Base-by-base conservation (phyloP, 2,797 vertebrate genomes). In the Pelobates cultripes region DNA sequence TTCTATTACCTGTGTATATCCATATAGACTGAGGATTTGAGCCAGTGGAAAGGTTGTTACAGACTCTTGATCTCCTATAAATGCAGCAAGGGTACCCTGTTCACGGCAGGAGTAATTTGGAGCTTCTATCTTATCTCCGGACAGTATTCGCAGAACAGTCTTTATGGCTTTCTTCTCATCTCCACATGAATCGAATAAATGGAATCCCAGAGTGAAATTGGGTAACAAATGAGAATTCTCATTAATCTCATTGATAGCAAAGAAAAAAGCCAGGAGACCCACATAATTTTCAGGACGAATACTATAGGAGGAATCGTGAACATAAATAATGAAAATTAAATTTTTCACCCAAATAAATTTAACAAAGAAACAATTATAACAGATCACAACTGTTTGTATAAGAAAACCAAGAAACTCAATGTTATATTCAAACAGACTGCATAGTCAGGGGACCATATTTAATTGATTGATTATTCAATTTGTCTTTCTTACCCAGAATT, bases 31-130 rank as follows among this genome's bases (percentile, higher is more conserved):
- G 40, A 69, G 42, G 12, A 69, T 13, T 9, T 69, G 67, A 13
- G 67, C 40, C 42, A 43, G 9, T 69, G 67, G 15, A 41, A 69
- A 7, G 40, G 40, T 69, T 4, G 67, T 69, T 3, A 40, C 5
- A 42, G 40, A 10, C 5, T 15, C 13, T 28, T 9, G 28, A 43
- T 69, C 67, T 69, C 67, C 67, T 42, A 69, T 42, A 42, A 69
- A 69, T 4, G 28, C 67, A 43, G 67, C 67, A 8, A 69, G 10
- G 10, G 42, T 69, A 5, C 67, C 41, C 3, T 43, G 6, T 43
- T 69, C 41, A n/a, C 8, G 40, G 15, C 67, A 69, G 4, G 67
- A 69, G 12, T 69, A 69, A 69, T 69, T 69, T 13, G 67, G 67
- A 42, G 40, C 67, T 69, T 43, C 67, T 42, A 10, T 69, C 57